Evolutionary conservation across 2,797 vertebrate genomes (phyloP), one percentile per base, ranked within the genome.

Genomic region (Strix occidentalis): DNA sequence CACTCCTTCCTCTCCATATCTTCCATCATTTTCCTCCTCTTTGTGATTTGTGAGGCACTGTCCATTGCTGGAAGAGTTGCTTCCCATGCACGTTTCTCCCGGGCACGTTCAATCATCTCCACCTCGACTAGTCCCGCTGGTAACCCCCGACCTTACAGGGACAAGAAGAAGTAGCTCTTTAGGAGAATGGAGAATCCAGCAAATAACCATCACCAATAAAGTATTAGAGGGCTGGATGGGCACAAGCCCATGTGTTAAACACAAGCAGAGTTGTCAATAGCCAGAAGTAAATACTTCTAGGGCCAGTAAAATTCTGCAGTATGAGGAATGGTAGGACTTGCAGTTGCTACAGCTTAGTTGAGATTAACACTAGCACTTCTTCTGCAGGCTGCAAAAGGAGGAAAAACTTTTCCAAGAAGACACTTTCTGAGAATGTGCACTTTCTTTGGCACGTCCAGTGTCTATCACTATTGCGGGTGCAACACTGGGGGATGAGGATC

Each of bases 1-100:
- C 99, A 99, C 92, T 99, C 99, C 80, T 98, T 98, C 84, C 98
- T 98, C 94, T 99, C 99, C 99, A 99, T 99, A 31, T 98, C 98
- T 16, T 99, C 98, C 98, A 99, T 99, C 99, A 99, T 99, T 66
- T 86, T 98, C 92, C 98, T 98, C 95, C 99, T 98, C 97, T 99
- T 99, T 15, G 98, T 96, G 3, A 98, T 81, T 58, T 99, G 98
- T 71, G 96, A 96, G 19, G 96, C 82, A 91, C 98, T 98, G 19
- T 96, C 95, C 92, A 99, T 82, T 7, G 98, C 91, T 14, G 99
- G 99, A 58, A 99, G 98, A 14, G 97, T 97, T 77, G 98, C 98
- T 96, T 99, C 99, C 99, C 99, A 99, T 2, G 97, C 98, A 23
- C 95, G 97, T 96, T 98, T 99, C 77, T 98, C 98, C 56, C 99